Evolutionary conservation across 2,888 invertebrate species (phyloP), one percentile per base, ranked within the genome.

Genomic region (Pemphredon lugubris): DNA sequence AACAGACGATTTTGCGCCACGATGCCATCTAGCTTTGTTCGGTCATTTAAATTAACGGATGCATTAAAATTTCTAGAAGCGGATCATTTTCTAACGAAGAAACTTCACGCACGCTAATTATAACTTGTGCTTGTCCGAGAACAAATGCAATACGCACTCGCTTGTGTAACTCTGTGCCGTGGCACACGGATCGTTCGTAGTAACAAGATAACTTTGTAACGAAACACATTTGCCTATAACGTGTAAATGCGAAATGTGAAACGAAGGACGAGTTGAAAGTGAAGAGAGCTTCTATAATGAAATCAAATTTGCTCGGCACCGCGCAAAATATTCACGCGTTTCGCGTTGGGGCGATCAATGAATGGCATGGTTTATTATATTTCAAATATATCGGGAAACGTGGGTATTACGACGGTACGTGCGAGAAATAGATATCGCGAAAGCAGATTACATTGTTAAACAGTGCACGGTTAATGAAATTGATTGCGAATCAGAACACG

Each of bases 141-240:
- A 16, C 14, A 21, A 42, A 54, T 26, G 14, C 6, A 4, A n/a
- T 7, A 47, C 14, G 45, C 32, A 23, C 44, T 18, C 37, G 21
- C 37, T 26, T 40, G 26, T 13, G 13, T 48, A 26, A 16, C n/a
- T n/a, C n/a, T 26, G 5, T 14, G 32, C n/a, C 47, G 57, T 37
- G 37, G 39, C 59, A 50, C 7, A 30, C 18, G 26, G 40, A 21
- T 16, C 13, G 21, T n/a, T 14, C 44, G 18, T 44, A 48, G 37
- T 59, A 51, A 61, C 58, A 20, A 50, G 39, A 65, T 57, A 48
- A 69, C 53, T 69, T 69, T 65, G 39, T 58, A 58, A 65, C 59
- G 68, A 63, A 57, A 63, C 20, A 14, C 13, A 18, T 47, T 48
- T 32, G 18, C 23, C n/a, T 34, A 4, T 32, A 16, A 30, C 21